A percentile compares a stretch with the other conserved stretches of the same genome.
Evolutionary conservation across 2,888 invertebrate species (phyloP).

Genomic region (Idaea biselata): DNA sequence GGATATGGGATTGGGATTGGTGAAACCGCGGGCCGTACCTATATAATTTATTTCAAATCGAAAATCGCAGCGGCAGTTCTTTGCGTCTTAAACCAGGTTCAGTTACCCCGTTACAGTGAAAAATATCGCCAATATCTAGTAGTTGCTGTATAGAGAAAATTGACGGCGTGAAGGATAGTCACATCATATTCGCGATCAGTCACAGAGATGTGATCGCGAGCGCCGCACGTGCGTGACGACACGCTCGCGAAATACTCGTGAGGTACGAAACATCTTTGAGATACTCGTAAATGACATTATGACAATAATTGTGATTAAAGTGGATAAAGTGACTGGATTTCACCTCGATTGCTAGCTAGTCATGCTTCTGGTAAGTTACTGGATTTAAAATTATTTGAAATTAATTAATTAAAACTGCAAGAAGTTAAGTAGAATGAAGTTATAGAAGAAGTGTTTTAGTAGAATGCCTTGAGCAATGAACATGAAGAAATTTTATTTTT

Average conservation of each 20-base stretch:
- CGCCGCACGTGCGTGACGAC: conserved; percentile 9
- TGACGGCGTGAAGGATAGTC: not conserved
- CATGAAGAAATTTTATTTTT: too few species aligned
- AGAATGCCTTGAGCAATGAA: too few species aligned
- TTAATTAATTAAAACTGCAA: not conserved
- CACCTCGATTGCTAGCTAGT: conserved; percentile 14
- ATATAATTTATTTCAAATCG: too few species aligned
- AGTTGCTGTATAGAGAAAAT: not conserved
- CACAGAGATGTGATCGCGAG: conserved; percentile 11
- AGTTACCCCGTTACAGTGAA: too few species aligned
- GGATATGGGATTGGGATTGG: too few species aligned
- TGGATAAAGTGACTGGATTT: not conserved
- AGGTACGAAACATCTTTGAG: not conserved
- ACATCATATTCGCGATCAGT: conserved; percentile 8
- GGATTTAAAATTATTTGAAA: not conserved
- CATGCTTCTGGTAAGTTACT: conserved; percentile 10
- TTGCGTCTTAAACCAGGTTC: too few species aligned
- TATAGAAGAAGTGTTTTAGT: too few species aligned
- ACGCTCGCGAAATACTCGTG: not conserved
- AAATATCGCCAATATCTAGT: not conserved
- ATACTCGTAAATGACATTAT: conserved; percentile 7
- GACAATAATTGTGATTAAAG: conserved; percentile 6
- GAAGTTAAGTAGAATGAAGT: too few species aligned
- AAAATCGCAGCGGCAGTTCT: too few species aligned
- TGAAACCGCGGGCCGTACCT: too few species aligned